Evolutionary conservation across 2,888 invertebrate species (phyloP), one percentile per base, ranked within the genome.

Genomic region (Tachystola acroxantha): DNA sequence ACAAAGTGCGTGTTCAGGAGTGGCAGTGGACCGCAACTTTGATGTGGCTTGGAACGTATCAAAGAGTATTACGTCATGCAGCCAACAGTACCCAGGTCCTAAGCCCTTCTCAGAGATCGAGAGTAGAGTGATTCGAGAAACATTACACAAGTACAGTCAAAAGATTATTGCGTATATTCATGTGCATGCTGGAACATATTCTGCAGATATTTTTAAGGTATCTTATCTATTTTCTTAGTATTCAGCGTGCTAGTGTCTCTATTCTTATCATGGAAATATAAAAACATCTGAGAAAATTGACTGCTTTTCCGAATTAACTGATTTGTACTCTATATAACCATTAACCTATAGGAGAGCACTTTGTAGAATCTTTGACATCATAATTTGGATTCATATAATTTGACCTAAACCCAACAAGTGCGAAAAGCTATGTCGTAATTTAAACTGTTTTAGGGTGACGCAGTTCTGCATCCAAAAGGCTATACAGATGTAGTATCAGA

Each of bases 361-460:
- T n/a, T n/a, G n/a, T n/a, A n/a, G n/a, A n/a, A n/a, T n/a, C n/a
- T n/a, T n/a, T n/a, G n/a, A n/a, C n/a, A n/a, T n/a, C n/a, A n/a
- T n/a, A n/a, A n/a, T n/a, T n/a, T n/a, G n/a, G n/a, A n/a, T n/a
- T n/a, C n/a, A n/a, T n/a, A n/a, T n/a, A n/a, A n/a, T n/a, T n/a
- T n/a, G n/a, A n/a, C n/a, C n/a, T n/a, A n/a, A n/a, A n/a, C n/a
- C n/a, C n/a, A n/a, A n/a, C n/a, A n/a, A n/a, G n/a, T n/a, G n/a
- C n/a, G n/a, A n/a, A n/a, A n/a, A n/a, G n/a, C n/a, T n/a, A n/a
- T n/a, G n/a, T n/a, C n/a, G n/a, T n/a, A n/a, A n/a, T n/a, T n/a
- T n/a, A n/a, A n/a, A n/a, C n/a, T n/a, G 16, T 3, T 53, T n/a
- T 25, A 85, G 85, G 85, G 84, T 1, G 82, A 85, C 10, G 80